These are phyloP conservation scores for Caenorhabditis panamensis DNA, from an alignment of 2,888 invertebrate species.

Conservation along the genomic window DNA sequence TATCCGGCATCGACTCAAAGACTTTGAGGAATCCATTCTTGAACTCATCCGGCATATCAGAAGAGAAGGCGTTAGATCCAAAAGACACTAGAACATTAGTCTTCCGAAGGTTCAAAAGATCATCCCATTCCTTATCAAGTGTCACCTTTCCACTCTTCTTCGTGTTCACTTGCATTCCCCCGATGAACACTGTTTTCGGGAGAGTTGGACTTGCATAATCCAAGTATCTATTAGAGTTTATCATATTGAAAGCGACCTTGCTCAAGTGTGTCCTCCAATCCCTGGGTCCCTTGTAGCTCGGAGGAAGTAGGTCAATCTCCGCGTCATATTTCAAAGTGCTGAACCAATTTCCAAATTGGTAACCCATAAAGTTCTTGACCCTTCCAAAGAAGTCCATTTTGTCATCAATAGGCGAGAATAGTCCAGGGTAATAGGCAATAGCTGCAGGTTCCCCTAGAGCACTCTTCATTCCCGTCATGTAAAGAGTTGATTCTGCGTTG, in stretches of 20 bases:
- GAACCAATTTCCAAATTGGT: slow-evolving; percentile 6
- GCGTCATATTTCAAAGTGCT: background rate
- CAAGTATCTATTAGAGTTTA: slow-evolving; percentile 56
- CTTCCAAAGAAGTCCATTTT: slow-evolving; percentile 34
- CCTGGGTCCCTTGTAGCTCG: slow-evolving; percentile 12
- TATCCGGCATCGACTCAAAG: slow-evolving; percentile 52
- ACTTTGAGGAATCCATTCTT: slow-evolving; percentile 46
- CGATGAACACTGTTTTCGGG: slow-evolving; percentile 57
- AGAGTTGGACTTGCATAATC: slow-evolving; percentile 55
- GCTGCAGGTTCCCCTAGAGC: slow-evolving; percentile 48
- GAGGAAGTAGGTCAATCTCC: slow-evolving; percentile 17
- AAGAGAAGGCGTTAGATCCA: slow-evolving; percentile 52
- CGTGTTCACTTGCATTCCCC: slow-evolving; percentile 60
- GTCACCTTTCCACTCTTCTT: slow-evolving; percentile 29
- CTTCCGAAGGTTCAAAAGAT: slow-evolving; percentile 26
- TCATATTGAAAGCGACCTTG: slow-evolving; percentile 43
- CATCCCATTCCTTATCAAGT: slow-evolving; percentile 47
- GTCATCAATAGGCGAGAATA: slow-evolving; percentile 25
- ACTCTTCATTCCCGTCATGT: slow-evolving; percentile 19
- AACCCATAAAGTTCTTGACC: slow-evolving; percentile 17
- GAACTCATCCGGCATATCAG: slow-evolving; percentile 30
- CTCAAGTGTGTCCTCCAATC: slow-evolving; percentile 8
- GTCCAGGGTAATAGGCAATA: slow-evolving; percentile 31
- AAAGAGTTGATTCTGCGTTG: slow-evolving; percentile 39
- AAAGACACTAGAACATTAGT: slow-evolving; percentile 57